Base-by-base conservation (phyloP, 2,797 vertebrate genomes). In the Furcifer pardalis region DNA sequence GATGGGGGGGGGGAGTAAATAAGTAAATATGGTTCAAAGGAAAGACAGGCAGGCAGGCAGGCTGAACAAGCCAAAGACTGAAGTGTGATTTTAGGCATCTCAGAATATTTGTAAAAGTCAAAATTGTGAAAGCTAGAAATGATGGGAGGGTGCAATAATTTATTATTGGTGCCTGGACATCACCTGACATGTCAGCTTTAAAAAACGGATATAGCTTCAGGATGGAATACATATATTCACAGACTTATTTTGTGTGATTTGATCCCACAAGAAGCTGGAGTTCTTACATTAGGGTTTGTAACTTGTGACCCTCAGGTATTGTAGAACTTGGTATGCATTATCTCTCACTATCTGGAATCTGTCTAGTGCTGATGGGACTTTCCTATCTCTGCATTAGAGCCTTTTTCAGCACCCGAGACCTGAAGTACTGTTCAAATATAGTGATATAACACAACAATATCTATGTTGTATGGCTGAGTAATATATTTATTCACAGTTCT, bases 11-110 rank as follows among this genome's bases (percentile, higher is more conserved):
- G 27, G 79, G 65, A 2, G 7, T 9, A 76, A 52, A 84, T 74
- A 88, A 68, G 86, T 23, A 42, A 25, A 3, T 25, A 62, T 15
- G 79, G 77, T 84, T 56, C 81, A 86, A 60, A 40, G 13, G 3
- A 90, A 72, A 17, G 19, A 9, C n/a, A 79, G 19, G 19, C n/a
- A 79, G 5, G 27, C 59, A 77, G 17, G 15, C 25, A 72, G 52
- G 17, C 69, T 19, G 72, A 30, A 21, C 5, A 56, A 13, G 35
- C 37, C 13, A 40, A 71, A 5, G 27, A 59, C 13, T 59, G 27
- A 71, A 42, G 6, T 30, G 23, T n/a, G 17, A 12, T 27, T 81
- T 4, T 23, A 17, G 40, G 15, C 7, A 15, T 44, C 13, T 73
- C 19, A 25, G 5, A 12, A 59, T 82, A 30, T 35, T 27, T 56